Evolutionary conservation across 2,113 vertebrate genomes (phyloP).

Genomic region (Platysteira castanea): DNA sequence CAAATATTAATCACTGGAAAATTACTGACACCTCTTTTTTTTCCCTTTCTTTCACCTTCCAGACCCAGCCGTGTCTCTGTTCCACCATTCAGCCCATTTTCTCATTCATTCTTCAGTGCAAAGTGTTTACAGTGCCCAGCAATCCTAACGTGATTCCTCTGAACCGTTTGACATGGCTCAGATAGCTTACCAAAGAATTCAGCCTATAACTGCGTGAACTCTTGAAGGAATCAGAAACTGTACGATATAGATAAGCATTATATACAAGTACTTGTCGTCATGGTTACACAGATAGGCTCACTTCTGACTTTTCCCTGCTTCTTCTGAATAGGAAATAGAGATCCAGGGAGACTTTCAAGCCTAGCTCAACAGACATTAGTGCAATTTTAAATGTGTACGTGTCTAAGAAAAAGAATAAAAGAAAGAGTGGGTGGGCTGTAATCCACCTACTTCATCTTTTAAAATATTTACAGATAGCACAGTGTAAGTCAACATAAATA

Average conservation of each 20-base stretch:
- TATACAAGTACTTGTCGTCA: slow-evolving; percentile 25
- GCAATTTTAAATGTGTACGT: not conserved
- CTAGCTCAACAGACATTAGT: not conserved
- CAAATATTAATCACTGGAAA: not conserved
- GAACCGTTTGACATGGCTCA: not conserved
- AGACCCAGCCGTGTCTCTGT: not conserved
- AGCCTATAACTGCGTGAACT: not conserved
- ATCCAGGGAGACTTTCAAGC: slow-evolving; percentile 19
- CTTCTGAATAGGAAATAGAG: not conserved
- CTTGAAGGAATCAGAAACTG: slow-evolving; percentile 13
- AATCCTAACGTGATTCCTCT: not conserved
- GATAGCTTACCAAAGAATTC: slow-evolving; percentile 4
- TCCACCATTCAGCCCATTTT: not conserved
- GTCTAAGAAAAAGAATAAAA: not conserved
- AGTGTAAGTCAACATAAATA: slow-evolving; percentile 11
- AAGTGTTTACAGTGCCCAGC: not conserved
- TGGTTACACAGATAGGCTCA: slow-evolving; percentile 34
- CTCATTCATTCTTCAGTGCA: not conserved
- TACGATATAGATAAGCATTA: not conserved
- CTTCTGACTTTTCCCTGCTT: not conserved
- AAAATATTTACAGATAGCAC: slow-evolving; percentile 39
- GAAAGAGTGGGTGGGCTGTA: not conserved
- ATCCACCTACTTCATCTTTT: slow-evolving; percentile 16
- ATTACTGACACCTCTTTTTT: not conserved
- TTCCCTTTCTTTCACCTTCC: not conserved